Evolutionary conservation across 2,113 vertebrate species (phyloP).

Genomic region (Chauna torquata): DNA sequence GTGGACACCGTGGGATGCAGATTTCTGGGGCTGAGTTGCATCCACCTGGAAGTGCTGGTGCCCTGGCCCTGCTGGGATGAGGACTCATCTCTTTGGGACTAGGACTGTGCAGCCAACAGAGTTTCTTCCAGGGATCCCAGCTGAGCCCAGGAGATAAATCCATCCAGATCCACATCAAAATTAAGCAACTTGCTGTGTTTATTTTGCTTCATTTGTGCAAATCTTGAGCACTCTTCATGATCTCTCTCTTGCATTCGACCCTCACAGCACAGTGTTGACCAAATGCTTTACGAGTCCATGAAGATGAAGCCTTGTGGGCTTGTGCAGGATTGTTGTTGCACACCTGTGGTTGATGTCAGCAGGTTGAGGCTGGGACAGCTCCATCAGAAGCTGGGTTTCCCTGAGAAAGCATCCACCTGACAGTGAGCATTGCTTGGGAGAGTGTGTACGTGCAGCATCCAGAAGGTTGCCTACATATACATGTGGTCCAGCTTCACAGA

Average conservation of each 20-base stretch:
- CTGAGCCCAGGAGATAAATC: neutral
- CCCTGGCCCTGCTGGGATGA: neutral
- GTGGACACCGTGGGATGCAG: neutral
- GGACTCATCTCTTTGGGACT: neutral
- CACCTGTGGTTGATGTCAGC: neutral
- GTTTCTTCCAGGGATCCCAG: neutral
- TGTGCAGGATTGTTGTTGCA: neutral
- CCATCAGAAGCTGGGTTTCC: accelerated
- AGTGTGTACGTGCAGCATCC: neutral
- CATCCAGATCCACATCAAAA: neutral
- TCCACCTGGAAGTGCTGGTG: neutral
- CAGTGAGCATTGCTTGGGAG: neutral
- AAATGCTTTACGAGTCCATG: neutral
- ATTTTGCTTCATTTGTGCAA: neutral
- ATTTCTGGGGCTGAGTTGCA: neutral
- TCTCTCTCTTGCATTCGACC: neutral
- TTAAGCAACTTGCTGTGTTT: neutral
- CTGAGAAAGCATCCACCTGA: neutral
- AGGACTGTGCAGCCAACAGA: neutral
- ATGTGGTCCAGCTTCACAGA: neutral
- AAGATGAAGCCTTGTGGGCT: neutral
- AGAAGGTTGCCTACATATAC: neutral
- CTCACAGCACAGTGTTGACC: neutral
- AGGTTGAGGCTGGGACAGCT: neutral
- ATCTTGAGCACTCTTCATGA: neutral